These are phyloP conservation scores for Eriosoma lanigerum DNA, from an alignment of 1,140 invertebrate species.

Conservation along the genomic window DNA sequence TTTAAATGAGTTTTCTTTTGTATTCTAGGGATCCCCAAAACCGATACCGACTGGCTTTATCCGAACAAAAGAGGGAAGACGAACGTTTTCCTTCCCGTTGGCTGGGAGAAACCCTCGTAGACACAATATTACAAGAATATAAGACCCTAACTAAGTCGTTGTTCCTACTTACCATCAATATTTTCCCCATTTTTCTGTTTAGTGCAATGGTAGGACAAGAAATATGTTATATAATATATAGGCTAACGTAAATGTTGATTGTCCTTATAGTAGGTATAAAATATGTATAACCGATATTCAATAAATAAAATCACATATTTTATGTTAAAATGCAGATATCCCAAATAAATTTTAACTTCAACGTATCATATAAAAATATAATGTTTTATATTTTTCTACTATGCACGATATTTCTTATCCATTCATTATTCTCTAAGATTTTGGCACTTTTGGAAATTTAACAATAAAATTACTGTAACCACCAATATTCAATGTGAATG, in stretches of 20 bases:
- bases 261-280: background rate
- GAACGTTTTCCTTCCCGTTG: conserved; percentile 29
- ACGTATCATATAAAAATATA: no score
- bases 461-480: background rate
- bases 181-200: conserved; percentile 38
- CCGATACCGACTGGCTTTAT: conserved; percentile 40
- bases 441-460: background rate
- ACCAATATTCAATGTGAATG: background rate
- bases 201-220: background rate
- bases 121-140: background rate
- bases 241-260: background rate
- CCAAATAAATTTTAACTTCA: no score
- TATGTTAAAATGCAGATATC: no score
- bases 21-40: conserved; percentile 14
- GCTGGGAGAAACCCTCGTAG: conserved; percentile 17
- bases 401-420: no score
- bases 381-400: no score
- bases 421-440: background rate
- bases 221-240: background rate
- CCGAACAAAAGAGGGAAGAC: conserved; percentile 50
- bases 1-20: conserved; percentile 41
- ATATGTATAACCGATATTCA: conserved; percentile 23
- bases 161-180: conserved; percentile 25
- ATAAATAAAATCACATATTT: no score
- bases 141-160: no score